Evolutionary conservation across 2,888 invertebrate genomes (phyloP).

Genomic region (Ichneumon xanthorius): DNA sequence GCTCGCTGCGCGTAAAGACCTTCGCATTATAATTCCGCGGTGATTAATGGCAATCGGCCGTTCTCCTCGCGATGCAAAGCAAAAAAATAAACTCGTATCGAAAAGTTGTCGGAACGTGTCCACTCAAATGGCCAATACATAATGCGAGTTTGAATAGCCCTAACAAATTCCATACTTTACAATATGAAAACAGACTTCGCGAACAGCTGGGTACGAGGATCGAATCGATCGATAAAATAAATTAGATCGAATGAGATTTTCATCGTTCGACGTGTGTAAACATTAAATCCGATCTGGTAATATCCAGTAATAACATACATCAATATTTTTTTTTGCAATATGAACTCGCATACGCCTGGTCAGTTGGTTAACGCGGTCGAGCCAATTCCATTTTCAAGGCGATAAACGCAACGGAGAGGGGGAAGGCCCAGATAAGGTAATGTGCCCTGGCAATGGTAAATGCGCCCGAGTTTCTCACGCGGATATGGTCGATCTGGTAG

Average conservation of each 20-base stretch:
- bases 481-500: slow-evolving; percentile 71
- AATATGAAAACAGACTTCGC: background rate
- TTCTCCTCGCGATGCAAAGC: background rate
- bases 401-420: slow-evolving; percentile 71
- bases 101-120: background rate
- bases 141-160: too few species aligned
- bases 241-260: slow-evolving; percentile 12
- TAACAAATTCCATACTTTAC: background rate
- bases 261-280: slow-evolving; percentile 4
- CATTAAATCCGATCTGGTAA: background rate
- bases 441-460: slow-evolving; percentile 71
- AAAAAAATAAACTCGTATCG: background rate
- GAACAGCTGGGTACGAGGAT: background rate
- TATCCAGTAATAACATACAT: slow-evolving; percentile 9
- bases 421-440: slow-evolving; percentile 74
- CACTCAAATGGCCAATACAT: background rate
- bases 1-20: background rate
- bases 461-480: slow-evolving; percentile 74
- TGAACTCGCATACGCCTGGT: background rate
- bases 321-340: slow-evolving; percentile 14
- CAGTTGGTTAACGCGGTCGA: slow-evolving; percentile 37
- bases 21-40: background rate
- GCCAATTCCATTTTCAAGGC: slow-evolving; percentile 70
- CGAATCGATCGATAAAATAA: background rate
- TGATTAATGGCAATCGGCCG: background rate